phyloP scores from a whole-genome alignment of 2,113 vertebrate genomes.

The Rostratula benghalensis region DNA sequence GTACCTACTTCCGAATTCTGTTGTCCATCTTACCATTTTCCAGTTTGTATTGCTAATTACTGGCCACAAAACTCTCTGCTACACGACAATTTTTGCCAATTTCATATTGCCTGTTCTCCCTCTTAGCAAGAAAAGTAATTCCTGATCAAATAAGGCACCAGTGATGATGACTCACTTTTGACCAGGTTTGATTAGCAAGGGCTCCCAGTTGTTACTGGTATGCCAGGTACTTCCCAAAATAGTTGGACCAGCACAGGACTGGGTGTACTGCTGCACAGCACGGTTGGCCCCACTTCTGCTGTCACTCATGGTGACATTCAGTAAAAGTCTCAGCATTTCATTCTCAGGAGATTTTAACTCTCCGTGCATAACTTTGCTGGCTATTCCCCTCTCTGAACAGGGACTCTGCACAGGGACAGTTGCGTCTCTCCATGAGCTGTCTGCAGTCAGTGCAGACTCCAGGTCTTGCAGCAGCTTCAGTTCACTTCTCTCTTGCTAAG shows the following conservation, averaged over 20 bases:
- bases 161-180: neutral
- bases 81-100: neutral
- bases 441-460: neutral
- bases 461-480: neutral
- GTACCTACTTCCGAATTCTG: neutral
- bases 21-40: neutral
- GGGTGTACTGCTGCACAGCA: neutral
- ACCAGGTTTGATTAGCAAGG: neutral
- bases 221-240: neutral
- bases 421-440: neutral
- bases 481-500: slow-evolving; percentile 32
- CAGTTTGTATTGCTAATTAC: neutral
- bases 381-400: neutral
- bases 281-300: neutral
- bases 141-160: neutral
- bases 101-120: neutral
- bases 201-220: neutral
- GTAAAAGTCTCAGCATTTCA: neutral
- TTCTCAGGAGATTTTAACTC: neutral
- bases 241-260: neutral
- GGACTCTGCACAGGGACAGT: neutral
- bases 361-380: neutral
- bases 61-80: neutral
- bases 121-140: neutral
- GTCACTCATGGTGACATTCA: neutral